A percentile compares a stretch with the other conserved stretches of the same genome.
phyloP scores from a whole-genome alignment of 2,888 invertebrate genomes.

The Epirrhoe alternata region DNA sequence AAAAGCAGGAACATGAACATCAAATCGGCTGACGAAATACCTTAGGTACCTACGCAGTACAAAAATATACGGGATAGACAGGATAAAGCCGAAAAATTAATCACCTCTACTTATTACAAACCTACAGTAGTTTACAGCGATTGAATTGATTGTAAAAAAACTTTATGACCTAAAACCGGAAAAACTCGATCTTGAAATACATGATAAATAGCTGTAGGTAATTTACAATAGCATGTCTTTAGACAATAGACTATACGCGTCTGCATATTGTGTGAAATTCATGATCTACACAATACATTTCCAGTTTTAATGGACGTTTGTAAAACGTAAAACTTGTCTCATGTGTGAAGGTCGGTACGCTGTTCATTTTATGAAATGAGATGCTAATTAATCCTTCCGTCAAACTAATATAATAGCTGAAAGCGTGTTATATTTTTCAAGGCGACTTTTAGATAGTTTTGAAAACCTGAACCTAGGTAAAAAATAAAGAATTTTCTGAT shows the following conservation, averaged over 20 bases:
- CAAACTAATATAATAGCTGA: not conserved
- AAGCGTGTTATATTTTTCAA: not conserved
- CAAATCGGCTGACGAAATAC: too few species aligned
- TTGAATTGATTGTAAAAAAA: not conserved
- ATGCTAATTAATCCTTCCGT: conserved; percentile 23
- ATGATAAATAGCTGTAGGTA: not conserved
- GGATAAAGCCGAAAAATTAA: too few species aligned
- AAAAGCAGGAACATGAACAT: too few species aligned
- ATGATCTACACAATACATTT: conserved; percentile 6
- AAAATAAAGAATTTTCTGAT: conserved; percentile 16
- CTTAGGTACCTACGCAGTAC: too few species aligned
- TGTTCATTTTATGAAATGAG: conserved; percentile 6
- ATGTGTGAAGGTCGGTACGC: conserved; percentile 1
- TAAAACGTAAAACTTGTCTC: not conserved
- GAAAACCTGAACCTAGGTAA: too few species aligned
- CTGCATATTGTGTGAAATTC: not conserved
- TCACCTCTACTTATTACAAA: too few species aligned
- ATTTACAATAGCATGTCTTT: not conserved
- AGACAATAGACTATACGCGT: not conserved
- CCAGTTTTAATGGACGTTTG: not conserved
- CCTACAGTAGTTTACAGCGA: not conserved
- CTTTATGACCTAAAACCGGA: not conserved
- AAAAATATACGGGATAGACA: too few species aligned
- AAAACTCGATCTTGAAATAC: not conserved
- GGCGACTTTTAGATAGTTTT: too few species aligned